Conservation (phyloP, 2,113 vertebrate genomes). For the Carassius gibelio region DNA sequence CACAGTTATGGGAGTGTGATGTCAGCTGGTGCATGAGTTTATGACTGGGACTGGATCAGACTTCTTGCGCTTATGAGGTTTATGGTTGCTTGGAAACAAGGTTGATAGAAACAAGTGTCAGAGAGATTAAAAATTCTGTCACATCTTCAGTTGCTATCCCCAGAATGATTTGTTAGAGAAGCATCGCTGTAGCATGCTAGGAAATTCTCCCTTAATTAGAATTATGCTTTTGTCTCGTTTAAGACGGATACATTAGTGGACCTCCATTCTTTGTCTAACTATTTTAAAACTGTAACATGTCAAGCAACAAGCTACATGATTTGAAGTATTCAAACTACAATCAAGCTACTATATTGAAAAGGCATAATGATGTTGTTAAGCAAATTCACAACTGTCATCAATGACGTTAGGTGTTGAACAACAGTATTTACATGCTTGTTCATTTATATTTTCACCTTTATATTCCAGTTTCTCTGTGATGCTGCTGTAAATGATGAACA, state of each 20-base stretch:
- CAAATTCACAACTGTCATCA: not conserved
- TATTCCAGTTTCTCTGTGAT: not conserved
- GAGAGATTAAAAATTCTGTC: slow-evolving; percentile 15
- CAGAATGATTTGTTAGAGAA: not conserved
- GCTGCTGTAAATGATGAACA: not conserved
- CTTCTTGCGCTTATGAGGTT: slow-evolving; percentile 17
- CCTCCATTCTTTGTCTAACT: not conserved
- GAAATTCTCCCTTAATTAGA: not conserved
- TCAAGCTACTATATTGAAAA: not conserved
- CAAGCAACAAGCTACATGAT: not conserved
- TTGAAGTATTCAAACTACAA: not conserved
- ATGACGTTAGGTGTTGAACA: not conserved
- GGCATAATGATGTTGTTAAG: not conserved
- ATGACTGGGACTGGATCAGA: slow-evolving; percentile 4
- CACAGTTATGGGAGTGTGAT: slow-evolving; percentile 9
- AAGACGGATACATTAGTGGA: not conserved
- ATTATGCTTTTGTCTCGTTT: not conserved
- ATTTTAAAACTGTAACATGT: not conserved
- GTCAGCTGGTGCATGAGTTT: slow-evolving; percentile 27
- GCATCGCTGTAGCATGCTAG: not conserved
- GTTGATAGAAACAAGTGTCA: slow-evolving; percentile 22
- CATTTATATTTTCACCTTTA: too few relatives aligned
- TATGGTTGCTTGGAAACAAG: slow-evolving; percentile 49
- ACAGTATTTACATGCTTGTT: too few relatives aligned
- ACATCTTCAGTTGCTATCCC: not conserved